Evolutionary conservation across 1,140 invertebrate species (phyloP), one percentile per base, ranked within the genome.

Genomic region (Drosophila hydei): DNA sequence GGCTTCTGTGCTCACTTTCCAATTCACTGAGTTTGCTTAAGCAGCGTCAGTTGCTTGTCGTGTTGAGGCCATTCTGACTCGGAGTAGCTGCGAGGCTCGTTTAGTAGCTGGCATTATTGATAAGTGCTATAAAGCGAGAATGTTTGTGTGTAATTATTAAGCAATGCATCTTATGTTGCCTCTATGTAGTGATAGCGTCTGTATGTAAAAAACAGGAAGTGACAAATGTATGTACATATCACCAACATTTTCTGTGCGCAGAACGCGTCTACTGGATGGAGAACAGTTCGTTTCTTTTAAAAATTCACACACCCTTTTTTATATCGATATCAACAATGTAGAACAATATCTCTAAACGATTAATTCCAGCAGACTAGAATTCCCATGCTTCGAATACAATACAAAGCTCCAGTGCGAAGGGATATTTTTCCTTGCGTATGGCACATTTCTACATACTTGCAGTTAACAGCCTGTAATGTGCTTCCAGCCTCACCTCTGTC

Each of bases 1-100:
- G 16, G 36, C 62, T 59, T 47, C 36, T 69, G 27, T 9, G 52
- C 62, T 76, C 61, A 76, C 62, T 80, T 85, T 85, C 80, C 79
- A 73, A 63, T 51, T 79, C 72, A 79, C 67, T 85, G 72, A 65
- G 61, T 61, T 75, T 58, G 21, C 55, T 23, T 12, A 43, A 51
- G 9, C 25, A 14, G 48, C 48, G 25, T 50, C 47, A 77, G 62
- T 63, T 51, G 69, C 63, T 42, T 60, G 78, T 43, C 43, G 51
- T 48, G 50, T 54, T 47, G 40, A 42, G 51, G 51, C 63, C 23
- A 19, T 40, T 19, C 14, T 45, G 21, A 65, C 30, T 30, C 63
- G 21, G 19, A 12, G 38, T 40, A 19, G 33, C 2, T 9, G 8
- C 19, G 38, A 27, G 21, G 5, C 54, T 30, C 18, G 36, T 27